Evolutionary conservation across 2,797 vertebrate genomes (phyloP), one percentile per base, ranked within the genome.

Genomic region (Sebastes baramenuke): DNA sequence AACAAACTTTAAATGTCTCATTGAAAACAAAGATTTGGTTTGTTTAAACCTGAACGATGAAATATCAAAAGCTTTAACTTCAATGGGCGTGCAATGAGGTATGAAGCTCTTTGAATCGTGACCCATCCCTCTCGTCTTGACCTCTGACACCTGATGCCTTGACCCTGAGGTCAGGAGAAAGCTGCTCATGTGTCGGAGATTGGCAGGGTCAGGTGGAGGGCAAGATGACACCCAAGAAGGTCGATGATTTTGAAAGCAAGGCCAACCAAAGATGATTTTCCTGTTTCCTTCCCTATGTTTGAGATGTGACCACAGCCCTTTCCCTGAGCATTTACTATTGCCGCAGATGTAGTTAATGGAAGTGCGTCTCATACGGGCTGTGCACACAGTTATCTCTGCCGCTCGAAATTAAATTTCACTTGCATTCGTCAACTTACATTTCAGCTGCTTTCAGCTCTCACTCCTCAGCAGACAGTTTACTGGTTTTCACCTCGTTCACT

Each of bases 151-250:
- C 69, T 61, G 59, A 72, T 5, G 22, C 52, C 38, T 22, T 7
- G 27, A 65, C 70, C 84, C 72, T 4, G 67, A 49, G 71, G 67
- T 78, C 79, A 32, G 68, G 6, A 42, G 67, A 81, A 81, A 85
- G 78, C 78, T 56, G 61, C 72, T 82, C 62, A 80, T 66, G 81
- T 49, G 82, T 20, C 30, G 30, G 16, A 62, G 83, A 75, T 55
- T 59, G 52, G 64, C 61, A 46, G 72, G 61, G 77, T 85, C 84
- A 85, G 75, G 58, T 60, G 68, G 49, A 75, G 79, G 74, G 14
- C 62, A 24, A 54, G 58, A 20, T 10, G 24, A 73, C 58, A 42
- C 74, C 58, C 8, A 5, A 38, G 30, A 46, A n/a, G 61, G 58
- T n/a, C 30, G 54, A 16, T 14, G 20, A 3, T 2, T 5, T 24